Evolutionary conservation across 2,113 vertebrate genomes (phyloP), one percentile per base, ranked within the genome.

Genomic region (Hippolais icterina): DNA sequence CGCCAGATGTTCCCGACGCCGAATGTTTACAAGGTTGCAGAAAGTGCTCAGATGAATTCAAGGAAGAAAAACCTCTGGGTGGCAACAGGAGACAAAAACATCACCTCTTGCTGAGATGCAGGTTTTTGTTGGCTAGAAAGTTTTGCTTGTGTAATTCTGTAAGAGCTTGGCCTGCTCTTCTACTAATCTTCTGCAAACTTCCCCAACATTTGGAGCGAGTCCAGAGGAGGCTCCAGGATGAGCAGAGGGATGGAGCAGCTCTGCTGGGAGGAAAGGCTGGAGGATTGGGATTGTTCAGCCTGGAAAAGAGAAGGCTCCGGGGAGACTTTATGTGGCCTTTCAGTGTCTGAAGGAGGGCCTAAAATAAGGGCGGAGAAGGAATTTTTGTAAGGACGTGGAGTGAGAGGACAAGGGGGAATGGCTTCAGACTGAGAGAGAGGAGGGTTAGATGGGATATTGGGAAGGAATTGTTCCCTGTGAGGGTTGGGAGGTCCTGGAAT

Each of bases 1-100:
- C 0, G 0, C 46, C 60, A 46, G 64, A 46, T 82, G 46, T 47
- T 72, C 76, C 1, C 0, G 12, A 12, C 16, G 7, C 33, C 3
- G 2, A 53, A 31, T 6, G 10, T 72, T 83, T 18, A 24, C 44
- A 35, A 33, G 33, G 23, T 3, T 3, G 1, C 33, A 42, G 33
- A 87, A 71, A 28, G 10, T 33, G 21, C 35, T 76, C 12, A 5
- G 29, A 16, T 17, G 52, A 85, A 68, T 54, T 70, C 28, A 63
- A 39, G 78, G 42, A 25, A 79, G 20, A 39, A 90, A 54, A 87
- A 29, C 3, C 20, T 78, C 56, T 66, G 41, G 7, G 29, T 60
- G 16, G 10, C 16, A 44, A 60, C 5, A 66, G 63, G 44, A 68
- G 37, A 16, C 8, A 63, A 39, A 89, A 59, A 0, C 18, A 20